phyloP scores from a whole-genome alignment of 1,140 invertebrate species.

The Physella acuta region DNA sequence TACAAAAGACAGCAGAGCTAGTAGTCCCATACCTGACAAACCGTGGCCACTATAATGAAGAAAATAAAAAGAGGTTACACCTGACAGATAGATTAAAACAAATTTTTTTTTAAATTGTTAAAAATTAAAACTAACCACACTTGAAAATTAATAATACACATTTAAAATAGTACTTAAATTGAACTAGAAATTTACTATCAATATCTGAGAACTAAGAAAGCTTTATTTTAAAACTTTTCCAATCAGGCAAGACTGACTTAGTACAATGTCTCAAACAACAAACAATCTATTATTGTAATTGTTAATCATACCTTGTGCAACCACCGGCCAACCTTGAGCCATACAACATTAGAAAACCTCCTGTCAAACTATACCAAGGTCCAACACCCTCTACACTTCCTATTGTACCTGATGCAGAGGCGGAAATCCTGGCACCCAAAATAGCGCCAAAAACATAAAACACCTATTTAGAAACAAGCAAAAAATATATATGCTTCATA shows the following conservation, averaged over 20 bases:
- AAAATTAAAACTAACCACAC: not conserved
- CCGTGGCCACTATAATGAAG: constrained; percentile 40
- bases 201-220: too few species aligned
- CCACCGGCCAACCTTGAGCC: constrained; percentile 39
- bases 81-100: not conserved
- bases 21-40: constrained; percentile 44
- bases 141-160: not conserved
- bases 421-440: constrained; percentile 32
- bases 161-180: too few species aligned
- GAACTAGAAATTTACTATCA: too few species aligned
- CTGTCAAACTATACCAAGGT: constrained; percentile 23
- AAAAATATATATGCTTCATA: too few species aligned
- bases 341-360: constrained; percentile 38
- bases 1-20: constrained; percentile 43
- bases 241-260: too few species aligned
- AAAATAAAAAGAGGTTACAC: not conserved
- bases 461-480: constrained; percentile 29
- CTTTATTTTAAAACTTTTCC: too few species aligned
- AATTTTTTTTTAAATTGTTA: too few species aligned
- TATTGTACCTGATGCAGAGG: constrained; percentile 31
- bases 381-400: constrained; percentile 28
- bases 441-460: constrained; percentile 30
- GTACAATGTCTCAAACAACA: too few species aligned
- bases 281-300: too few species aligned
- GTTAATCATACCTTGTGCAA: constrained; percentile 42